Conservation (phyloP, 2,888 invertebrate species). For the Deroplatys truncata region DNA sequence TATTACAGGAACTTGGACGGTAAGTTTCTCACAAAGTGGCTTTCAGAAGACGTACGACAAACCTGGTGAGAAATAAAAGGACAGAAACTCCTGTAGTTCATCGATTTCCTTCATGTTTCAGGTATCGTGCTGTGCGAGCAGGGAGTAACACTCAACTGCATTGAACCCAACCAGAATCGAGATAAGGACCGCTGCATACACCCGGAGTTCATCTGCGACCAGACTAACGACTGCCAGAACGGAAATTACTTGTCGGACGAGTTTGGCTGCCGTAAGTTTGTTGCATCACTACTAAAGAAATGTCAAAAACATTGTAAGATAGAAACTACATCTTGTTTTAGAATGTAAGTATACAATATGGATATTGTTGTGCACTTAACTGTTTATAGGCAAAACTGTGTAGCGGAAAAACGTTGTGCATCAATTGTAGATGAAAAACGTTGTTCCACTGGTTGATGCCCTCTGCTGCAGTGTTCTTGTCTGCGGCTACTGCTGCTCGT, state of each 20-base stretch:
- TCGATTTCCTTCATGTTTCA: background rate
- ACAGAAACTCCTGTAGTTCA: background rate
- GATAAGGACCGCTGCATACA: constrained; percentile 41
- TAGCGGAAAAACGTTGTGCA: too few species aligned
- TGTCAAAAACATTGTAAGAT: background rate
- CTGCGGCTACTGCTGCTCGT: too few species aligned
- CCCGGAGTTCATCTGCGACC: constrained; percentile 44
- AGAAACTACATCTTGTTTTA: too few species aligned
- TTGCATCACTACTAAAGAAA: background rate
- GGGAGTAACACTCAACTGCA: constrained; percentile 11
- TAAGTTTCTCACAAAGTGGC: constrained; percentile 24
- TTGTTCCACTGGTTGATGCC: too few species aligned
- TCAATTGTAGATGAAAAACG: too few species aligned
- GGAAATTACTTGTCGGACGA: constrained; percentile 44
- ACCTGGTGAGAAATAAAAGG: too few species aligned
- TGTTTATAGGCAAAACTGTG: too few species aligned
- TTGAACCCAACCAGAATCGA: constrained; percentile 27
- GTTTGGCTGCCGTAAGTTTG: constrained; percentile 41
- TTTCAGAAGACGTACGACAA: background rate
- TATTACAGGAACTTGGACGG: constrained; percentile 35
- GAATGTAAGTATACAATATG: too few species aligned
- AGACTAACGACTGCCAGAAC: constrained; percentile 44
- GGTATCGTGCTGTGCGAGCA: constrained; percentile 14
- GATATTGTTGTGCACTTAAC: too few species aligned
- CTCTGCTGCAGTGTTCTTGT: too few species aligned